Evolutionary conservation across 2,113 vertebrate genomes (phyloP), one percentile per base, ranked within the genome.

Genomic region (Galeopterus variegatus): DNA sequence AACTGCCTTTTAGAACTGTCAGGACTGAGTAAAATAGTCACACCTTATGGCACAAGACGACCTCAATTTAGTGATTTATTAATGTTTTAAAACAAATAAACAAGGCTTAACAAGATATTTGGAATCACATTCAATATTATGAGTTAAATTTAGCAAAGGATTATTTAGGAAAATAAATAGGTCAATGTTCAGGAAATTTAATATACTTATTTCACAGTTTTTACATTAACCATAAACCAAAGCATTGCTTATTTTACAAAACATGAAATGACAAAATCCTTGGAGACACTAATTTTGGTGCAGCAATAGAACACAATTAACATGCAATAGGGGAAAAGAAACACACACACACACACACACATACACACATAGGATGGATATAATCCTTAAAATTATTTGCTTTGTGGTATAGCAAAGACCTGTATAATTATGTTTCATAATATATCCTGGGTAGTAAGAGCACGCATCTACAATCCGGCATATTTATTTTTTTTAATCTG

Each of bases 81-180:
- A 60, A 50, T 76, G 21, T 41, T 88, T 93, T 89, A 93, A 94
- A 95, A 76, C 33, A 94, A 96, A 95, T 54, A 60, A 69, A 69
- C 5, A 91, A 75, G 15, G 18, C 4, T 73, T 86, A 28, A 82
- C 10, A 93, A 96, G 14, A 77, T 48, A 91, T 52, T 77, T 90
- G 23, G 9, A 73, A 33, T 88, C 58, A 64, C 0, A 52, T 56
- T 31, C 23, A 77, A 69, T 50, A 65, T 79, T 69, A 64, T 0
- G 5, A 86, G 69, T 88, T 77, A 88, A 88, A 4, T 75, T 81
- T 52, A 65, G 36, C 21, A 75, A 70, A 88, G 11, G 4, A 75
- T 60, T 87, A 28, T 70, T 87, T 52, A 69, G n/a, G 14, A 79
- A 97, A 93, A 77, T 14, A 36, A 90, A 95, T n/a, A 94, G n/a